Base-by-base conservation (phyloP, 2,888 invertebrate genomes). In the Drosophila nigricruria region DNA sequence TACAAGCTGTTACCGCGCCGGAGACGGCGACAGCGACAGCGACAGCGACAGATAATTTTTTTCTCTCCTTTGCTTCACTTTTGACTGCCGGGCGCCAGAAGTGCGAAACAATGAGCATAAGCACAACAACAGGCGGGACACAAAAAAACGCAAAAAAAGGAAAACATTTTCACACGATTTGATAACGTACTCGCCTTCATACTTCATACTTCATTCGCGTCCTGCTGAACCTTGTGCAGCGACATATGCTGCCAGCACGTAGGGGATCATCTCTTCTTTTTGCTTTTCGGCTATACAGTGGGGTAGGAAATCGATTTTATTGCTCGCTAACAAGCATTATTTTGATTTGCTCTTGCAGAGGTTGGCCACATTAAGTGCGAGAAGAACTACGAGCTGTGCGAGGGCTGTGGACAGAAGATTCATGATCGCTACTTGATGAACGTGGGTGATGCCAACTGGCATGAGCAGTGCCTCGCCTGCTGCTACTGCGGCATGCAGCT, bases 381-480 rank as follows among this genome's bases (percentile, higher is more conserved):
- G 93, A 96, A 96, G 93, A 96, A 96, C 77, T 96, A 96, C 81
- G 97, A 97, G 93, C 95, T 96, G 91, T 99, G 99, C 94, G 97
- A 98, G 89, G 98, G 98, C 60, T 99, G 99, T 93, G 97, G 97
- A 18, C 97, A 97, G 92, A 97, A 97, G 93, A 99, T 99, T 90
- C 96, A 97, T 92, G 99, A 99, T 94, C 95, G 98, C 68, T 99
- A 97, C 94, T 95, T 99, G 90, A 97, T 98, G 96, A 95, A 98
- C 91, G 98, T 99, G 52, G 96, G 97, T 56, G 98, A 98, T 90
- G 95, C 97, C 67, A 97, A 97, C 91, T 99, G 98, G 97, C 99
- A 99, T 94, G 98, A 98, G 92, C 96, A 96, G 92, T 99, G 99
- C 93, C 95, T 99, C 74, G 96, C 97, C 89, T 99, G 99, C 94